Evolutionary conservation across 2,888 invertebrate genomes (phyloP).

Genomic region (Erpobdella octoculata): DNA sequence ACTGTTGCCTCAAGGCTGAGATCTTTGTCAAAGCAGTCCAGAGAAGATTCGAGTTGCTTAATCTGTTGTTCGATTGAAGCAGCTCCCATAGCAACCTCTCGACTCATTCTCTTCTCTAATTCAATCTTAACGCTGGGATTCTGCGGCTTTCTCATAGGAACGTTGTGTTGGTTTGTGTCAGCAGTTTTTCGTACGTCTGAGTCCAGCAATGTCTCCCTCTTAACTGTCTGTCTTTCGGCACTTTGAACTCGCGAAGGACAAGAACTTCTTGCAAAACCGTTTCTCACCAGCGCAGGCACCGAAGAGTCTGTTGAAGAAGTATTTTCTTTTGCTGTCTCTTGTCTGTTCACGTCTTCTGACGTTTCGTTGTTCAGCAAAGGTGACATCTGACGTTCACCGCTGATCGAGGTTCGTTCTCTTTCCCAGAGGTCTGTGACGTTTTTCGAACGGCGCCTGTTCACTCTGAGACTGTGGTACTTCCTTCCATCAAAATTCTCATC

Average conservation of each 20-base stretch:
- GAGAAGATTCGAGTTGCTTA: slow-evolving; percentile 14
- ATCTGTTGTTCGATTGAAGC: slow-evolving; percentile 16
- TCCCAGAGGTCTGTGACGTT: not conserved
- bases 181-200: not conserved
- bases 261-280: not conserved
- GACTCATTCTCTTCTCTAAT: not conserved
- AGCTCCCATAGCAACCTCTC: slow-evolving; percentile 19
- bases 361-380: not conserved
- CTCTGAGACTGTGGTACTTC: not conserved
- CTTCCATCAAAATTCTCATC: not conserved
- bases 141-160: too few relatives aligned
- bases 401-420: not conserved
- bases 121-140: not conserved
- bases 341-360: not conserved
- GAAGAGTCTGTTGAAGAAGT: not conserved
- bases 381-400: not conserved
- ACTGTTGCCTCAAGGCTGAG: not conserved
- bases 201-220: too few relatives aligned
- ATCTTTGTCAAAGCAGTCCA: slow-evolving; percentile 8
- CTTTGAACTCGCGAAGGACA: slow-evolving; percentile 13
- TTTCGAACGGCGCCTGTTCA: not conserved
- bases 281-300: not conserved
- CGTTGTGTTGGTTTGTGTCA: not conserved
- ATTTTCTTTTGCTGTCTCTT: not conserved
- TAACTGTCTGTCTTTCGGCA: not conserved